Percentiles rank a stretch among this genome's conserved stretches.
Conservation (phyloP, 2,797 vertebrate species). For the Hippopotamyrus pictus region DNA sequence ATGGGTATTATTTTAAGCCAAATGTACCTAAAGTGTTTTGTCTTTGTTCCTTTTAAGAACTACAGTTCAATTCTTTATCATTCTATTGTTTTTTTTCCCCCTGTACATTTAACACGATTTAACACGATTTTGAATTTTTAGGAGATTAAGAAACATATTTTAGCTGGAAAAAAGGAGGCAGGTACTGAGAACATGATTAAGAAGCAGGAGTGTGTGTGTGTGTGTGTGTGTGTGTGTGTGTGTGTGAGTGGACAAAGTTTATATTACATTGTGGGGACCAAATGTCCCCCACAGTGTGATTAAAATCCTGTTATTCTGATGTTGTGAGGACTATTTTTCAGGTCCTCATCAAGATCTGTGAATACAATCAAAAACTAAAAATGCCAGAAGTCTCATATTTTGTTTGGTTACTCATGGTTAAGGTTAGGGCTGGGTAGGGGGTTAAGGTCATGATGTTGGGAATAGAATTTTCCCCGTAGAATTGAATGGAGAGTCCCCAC, state of each 20-base stretch:
- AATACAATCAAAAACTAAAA: too few relatives aligned
- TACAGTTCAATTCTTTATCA: background rate
- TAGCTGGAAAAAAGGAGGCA: background rate
- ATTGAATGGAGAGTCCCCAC: background rate
- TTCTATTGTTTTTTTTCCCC: background rate
- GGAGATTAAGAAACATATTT: background rate
- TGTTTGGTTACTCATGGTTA: background rate
- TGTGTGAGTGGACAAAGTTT: background rate
- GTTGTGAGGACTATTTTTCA: too few relatives aligned
- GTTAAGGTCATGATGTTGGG: background rate
- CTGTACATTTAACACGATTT: background rate
- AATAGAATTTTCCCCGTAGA: background rate
- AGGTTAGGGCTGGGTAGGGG: too few relatives aligned
- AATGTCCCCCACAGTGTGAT: background rate
- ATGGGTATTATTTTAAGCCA: background rate
- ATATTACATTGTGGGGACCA: background rate
- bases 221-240: background rate
- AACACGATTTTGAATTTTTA: background rate
- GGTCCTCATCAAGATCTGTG: too few relatives aligned
- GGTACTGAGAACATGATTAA: constrained; percentile 43
- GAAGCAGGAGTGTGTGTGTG: constrained; percentile 13
- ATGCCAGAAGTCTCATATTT: background rate
- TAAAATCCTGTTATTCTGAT: background rate
- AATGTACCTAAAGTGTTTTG: background rate
- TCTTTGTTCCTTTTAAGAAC: background rate